Percentiles rank a stretch among this genome's conserved stretches.
These are phyloP conservation scores for Asarcornis scutulata DNA, from an alignment of 2,113 vertebrate species.

Conservation along the genomic window DNA sequence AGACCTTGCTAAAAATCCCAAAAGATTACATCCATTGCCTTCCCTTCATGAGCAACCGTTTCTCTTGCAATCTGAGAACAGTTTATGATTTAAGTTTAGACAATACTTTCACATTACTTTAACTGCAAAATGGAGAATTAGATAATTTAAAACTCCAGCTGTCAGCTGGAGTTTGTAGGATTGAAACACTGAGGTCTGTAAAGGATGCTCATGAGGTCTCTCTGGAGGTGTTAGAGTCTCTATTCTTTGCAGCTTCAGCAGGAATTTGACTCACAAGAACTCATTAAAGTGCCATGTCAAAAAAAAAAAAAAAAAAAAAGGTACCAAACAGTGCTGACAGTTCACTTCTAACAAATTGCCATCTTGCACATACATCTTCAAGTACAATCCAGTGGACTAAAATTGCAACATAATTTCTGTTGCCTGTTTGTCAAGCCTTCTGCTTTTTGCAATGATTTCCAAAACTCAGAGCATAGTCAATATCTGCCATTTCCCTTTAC, in stretches of 20 bases:
- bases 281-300: not conserved
- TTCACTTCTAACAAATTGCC: not conserved
- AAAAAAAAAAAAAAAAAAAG: not conserved
- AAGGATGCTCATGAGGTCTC: too few species aligned
- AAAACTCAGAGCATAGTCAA: not conserved
- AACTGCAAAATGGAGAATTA: not conserved
- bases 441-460: not conserved
- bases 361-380: rapidly evolving
- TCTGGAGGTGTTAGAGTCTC: rapidly evolving
- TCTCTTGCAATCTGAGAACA: not conserved
- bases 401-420: not conserved
- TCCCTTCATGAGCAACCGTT: not conserved
- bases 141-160: too few species aligned
- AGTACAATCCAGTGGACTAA: not conserved
- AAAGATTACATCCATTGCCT: not conserved
- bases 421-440: not conserved
- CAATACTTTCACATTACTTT: not conserved
- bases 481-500: not conserved
- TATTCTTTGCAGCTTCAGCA: not conserved
- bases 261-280: not conserved
- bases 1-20: not conserved
- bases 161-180: not conserved
- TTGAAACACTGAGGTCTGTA: too few species aligned
- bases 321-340: not conserved
- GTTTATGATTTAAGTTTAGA: not conserved